Base-by-base conservation (phyloP, 1,140 invertebrate genomes). In the Acromyrmex charruanus region DNA sequence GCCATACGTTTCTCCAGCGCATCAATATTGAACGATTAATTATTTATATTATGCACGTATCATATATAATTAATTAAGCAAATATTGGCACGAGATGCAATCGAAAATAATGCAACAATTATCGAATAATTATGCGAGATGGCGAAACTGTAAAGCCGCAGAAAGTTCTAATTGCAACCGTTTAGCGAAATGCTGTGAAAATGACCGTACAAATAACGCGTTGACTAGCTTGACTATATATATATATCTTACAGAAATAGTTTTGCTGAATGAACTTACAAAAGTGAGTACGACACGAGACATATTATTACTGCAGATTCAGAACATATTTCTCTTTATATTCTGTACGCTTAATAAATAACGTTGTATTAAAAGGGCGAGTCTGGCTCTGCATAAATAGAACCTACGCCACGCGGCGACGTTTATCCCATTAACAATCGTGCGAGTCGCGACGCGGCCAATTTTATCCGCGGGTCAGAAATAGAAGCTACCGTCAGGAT, bases 11-110 rank as follows among this genome's bases (percentile, higher is more conserved):
- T 39, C 63, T 85, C 63, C 51, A 39, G 53, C 53, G 69, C 55
- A 72, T 77, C 88, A 89, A 89, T 89, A 89, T 89, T 89, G 88
- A 69, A 12, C 82, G 88, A 89, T 89, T 89, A 89, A 77, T 35
- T 63, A 89, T 89, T 72, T 85, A 80, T 53, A 89, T 89, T 75
- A 49, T n/a, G 4, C 44, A 25, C 3, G 58, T 88, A 85, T 69
- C 14, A 74, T 79, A 75, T 88, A 71, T 88, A 77, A 88, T 89
- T 85, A 65, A 79, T 85, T 86, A 55, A 65, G 31, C 71, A 89
- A 89, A 85, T 75, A 75, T 84, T 84, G 18, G 69, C 80, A 18
- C 39, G 58, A 68, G 25, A 75, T 74, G 55, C 69, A 84, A 74
- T 84, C 28, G 80, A 63, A 84, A 84, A 84, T 72, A 74, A 84